Evolutionary conservation across 1,140 invertebrate species (phyloP), one percentile per base, ranked within the genome.

Genomic region (Stegodyphus mimosarum): DNA sequence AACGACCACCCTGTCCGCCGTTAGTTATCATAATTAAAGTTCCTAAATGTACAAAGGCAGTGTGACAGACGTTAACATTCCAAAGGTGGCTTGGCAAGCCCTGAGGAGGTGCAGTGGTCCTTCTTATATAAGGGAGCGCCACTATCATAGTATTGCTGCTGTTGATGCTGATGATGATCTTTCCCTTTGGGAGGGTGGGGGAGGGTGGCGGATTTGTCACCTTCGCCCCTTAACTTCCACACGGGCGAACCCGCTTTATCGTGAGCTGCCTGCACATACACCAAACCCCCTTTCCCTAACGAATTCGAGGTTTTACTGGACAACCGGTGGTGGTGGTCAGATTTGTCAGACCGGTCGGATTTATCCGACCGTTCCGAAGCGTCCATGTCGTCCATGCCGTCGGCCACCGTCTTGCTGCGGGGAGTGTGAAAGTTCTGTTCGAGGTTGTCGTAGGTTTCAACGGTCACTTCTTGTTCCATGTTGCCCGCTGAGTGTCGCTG

Each of bases 321-420:
- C 51, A 66, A 75, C 76, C 66, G 71, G 80, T 75, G 84, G 79
- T 5, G 70, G 67, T 49, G 69, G 18, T 87, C 76, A 3, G 77
- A 80, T n/a, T 51, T 53, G 7, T 51, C 49, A 6, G 74, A 76
- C 7, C 55, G 52, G 33, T 86, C 84, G 15, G 84, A 85, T 13
- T 73, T 33, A 7, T 84, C 83, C 0, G 74, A 77, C 33, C 33
- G 33, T 7, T 13, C 13, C 10, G 33, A n/a, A 6, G 48, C 80
- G 52, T 75, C 76, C 73, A 89, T 90, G 77, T 90, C 88, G 81
- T 90, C 90, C 75, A 90, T 87, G 55, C 93, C 92, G 90, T 98
- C 96, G 87, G 95, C 95, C 86, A 97, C 93, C 2, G 96, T 97
- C 92, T 96, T 97, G 91, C 96, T 97, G 87, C 96, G 92, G 96